These are phyloP conservation scores for Acridotheres tristis DNA, from an alignment of 2,797 vertebrate genomes.

Conservation along the genomic window DNA sequence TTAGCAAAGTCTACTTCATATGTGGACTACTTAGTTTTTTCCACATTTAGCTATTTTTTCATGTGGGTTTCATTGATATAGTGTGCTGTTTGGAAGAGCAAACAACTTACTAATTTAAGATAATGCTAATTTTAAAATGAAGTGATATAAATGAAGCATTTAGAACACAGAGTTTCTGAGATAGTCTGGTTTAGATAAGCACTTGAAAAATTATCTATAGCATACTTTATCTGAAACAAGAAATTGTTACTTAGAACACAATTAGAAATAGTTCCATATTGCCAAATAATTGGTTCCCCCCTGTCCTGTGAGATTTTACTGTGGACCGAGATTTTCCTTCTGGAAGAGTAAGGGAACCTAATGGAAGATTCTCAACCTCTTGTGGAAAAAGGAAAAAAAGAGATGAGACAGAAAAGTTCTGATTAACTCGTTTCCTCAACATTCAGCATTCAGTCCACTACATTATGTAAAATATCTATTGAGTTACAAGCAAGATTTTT, in stretches of 20 bases:
- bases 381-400: background rate
- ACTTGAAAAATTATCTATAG: background rate
- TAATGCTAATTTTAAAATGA: background rate
- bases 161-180: background rate
- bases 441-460: background rate
- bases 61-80: background rate
- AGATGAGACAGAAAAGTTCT: background rate
- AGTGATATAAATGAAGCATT: background rate
- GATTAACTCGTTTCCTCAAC: background rate
- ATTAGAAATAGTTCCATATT: background rate
- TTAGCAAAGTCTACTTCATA: background rate
- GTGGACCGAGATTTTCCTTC: background rate
- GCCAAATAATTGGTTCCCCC: background rate
- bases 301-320: background rate
- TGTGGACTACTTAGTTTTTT: background rate
- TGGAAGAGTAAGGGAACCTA: background rate
- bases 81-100: background rate
- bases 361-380: background rate
- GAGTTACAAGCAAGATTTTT: background rate
- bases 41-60: background rate
- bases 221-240: background rate
- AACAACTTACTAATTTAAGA: background rate
- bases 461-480: background rate
- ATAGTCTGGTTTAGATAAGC: background rate
- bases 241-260: background rate